phyloP scores from a whole-genome alignment of 1,140 invertebrate species.

The Polyergus mexicanus region DNA sequence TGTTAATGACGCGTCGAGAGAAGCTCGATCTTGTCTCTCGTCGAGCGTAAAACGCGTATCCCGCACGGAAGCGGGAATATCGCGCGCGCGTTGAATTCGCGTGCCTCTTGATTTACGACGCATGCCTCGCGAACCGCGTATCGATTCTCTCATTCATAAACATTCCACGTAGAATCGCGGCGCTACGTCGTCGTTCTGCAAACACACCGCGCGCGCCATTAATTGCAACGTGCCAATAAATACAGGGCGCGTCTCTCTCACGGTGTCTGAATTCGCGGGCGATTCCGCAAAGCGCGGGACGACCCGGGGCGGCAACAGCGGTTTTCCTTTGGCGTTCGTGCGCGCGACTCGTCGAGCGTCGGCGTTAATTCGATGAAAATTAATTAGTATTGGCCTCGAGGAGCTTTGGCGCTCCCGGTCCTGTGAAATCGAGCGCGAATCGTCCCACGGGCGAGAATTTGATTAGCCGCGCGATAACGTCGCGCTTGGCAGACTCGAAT shows the following conservation, averaged over 20 bases:
- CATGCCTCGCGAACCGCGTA: constrained; percentile 31
- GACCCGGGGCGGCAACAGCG: constrained; percentile 16
- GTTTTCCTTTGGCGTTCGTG: constrained; percentile 56
- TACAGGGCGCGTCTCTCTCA: constrained; percentile 54
- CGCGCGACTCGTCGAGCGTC: constrained; percentile 46
- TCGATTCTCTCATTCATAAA: constrained; percentile 55
- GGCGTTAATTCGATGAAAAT: constrained; percentile 75
- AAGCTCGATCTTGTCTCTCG: not conserved
- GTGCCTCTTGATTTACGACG: constrained; percentile 44
- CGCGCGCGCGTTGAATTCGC: constrained; percentile 26
- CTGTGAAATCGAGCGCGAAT: constrained; percentile 76
- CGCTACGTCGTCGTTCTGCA: not conserved
- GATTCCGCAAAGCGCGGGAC: constrained; percentile 38
- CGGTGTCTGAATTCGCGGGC: constrained; percentile 46
- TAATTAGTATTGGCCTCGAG: constrained; percentile 72
- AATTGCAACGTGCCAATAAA: constrained; percentile 63
- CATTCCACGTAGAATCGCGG: constrained; percentile 49
- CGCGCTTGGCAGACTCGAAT: constrained; percentile 42
- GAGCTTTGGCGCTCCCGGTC: constrained; percentile 26
- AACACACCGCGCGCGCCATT: constrained; percentile 9
- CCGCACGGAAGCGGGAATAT: not conserved
- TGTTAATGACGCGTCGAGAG: constrained; percentile 17
- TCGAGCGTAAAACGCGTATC: constrained; percentile 13
- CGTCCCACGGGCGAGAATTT: constrained; percentile 71
- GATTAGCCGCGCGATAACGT: constrained; percentile 70